Evolutionary conservation across 2,797 vertebrate species (phyloP).

Genomic region (Austrolebias charrua): DNA sequence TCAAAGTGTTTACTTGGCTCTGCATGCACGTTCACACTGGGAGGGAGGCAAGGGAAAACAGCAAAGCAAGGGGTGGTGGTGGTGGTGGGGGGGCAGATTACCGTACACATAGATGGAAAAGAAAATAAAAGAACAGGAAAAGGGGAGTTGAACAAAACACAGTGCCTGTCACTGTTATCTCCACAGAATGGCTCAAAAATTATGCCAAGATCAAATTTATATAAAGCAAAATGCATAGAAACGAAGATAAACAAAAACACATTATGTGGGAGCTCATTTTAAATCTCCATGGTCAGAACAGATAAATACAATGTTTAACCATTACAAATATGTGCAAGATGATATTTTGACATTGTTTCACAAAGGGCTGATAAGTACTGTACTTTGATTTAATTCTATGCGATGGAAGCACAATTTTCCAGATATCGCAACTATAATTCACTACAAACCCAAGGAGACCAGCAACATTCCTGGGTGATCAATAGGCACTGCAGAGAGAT

Average conservation of each 20-base stretch:
- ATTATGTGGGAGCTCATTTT: background rate
- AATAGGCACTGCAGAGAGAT: constrained; percentile 77
- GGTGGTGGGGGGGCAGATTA: constrained; percentile 37
- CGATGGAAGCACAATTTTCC: constrained; percentile 13
- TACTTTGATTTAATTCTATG: constrained; percentile 18
- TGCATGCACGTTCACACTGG: constrained; percentile 64
- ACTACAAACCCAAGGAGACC: constrained; percentile 47
- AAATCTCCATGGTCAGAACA: background rate
- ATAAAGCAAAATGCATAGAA: constrained; percentile 17
- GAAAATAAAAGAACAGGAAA: constrained; percentile 57
- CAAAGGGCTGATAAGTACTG: constrained; percentile 15
- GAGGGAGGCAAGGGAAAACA: constrained; percentile 52
- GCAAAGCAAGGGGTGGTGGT: constrained; percentile 33
- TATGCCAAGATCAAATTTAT: constrained; percentile 4
- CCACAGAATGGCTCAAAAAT: constrained; percentile 13
- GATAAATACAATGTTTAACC: constrained; percentile 3
- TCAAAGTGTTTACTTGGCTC: constrained; percentile 81
- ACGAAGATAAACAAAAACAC: background rate
- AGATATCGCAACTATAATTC: constrained; percentile 40
- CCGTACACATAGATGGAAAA: constrained; percentile 54
- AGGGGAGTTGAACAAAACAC: constrained; percentile 57
- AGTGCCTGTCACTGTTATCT: constrained; percentile 36
- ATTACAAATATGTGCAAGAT: background rate
- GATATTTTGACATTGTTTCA: constrained; percentile 3
- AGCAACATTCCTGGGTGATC: constrained; percentile 74